Evolutionary conservation across 2,113 vertebrate genomes (phyloP).

Genomic region (Stigmatopora argus): DNA sequence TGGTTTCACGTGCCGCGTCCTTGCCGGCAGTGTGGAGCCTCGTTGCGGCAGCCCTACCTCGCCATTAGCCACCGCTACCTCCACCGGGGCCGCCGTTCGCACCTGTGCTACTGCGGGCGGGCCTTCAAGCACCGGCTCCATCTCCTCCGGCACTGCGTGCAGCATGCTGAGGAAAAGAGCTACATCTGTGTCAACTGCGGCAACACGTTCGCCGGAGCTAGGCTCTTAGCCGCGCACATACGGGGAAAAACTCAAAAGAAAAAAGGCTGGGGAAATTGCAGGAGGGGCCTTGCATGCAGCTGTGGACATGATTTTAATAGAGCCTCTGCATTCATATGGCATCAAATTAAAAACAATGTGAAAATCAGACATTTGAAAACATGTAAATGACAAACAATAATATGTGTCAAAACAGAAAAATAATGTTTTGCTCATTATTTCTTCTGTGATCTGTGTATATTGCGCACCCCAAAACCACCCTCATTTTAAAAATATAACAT

Average conservation of each 20-base stretch:
- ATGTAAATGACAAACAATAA: conserved; percentile 3
- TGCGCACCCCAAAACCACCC: no score
- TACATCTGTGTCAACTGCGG: conserved; percentile 72
- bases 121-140: conserved; percentile 64
- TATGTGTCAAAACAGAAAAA: conserved; percentile 12
- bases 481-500: no score
- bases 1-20: conserved; percentile 48
- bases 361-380: conserved; percentile 21
- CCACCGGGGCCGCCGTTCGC: conserved; percentile 54
- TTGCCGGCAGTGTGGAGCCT: conserved; percentile 66
- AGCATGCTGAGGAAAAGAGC: conserved; percentile 63
- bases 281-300: conserved; percentile 60
- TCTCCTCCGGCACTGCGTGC: conserved; percentile 71
- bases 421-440: conserved; percentile 13
- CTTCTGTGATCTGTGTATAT: no score
- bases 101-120: conserved; percentile 71
- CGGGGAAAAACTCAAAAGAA: conserved; percentile 9
- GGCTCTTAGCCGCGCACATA: conserved; percentile 43
- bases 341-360: conserved; percentile 64
- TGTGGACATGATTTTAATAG: conserved; percentile 68
- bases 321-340: conserved; percentile 73
- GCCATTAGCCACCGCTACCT: conserved; percentile 68
- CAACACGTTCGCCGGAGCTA: conserved; percentile 50
- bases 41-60: conserved; percentile 62
- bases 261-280: conserved; percentile 42